Evolutionary conservation across 1,140 invertebrate genomes (phyloP).

Genomic region (Cherax destructor): DNA sequence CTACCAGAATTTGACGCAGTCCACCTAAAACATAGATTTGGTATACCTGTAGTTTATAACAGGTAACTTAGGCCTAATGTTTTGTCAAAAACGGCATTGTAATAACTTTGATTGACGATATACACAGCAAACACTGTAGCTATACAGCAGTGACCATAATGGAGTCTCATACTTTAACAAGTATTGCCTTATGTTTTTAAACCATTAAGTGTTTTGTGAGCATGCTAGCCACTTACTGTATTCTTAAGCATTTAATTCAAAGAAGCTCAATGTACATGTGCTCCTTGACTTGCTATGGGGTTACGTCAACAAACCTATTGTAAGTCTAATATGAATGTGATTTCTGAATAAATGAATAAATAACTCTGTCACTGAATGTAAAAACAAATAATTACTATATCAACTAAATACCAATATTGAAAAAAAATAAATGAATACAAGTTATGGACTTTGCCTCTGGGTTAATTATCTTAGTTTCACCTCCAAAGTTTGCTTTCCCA

Average conservation of each 20-base stretch:
- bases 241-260: neutral
- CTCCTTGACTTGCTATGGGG: too few relatives aligned
- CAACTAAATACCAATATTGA: neutral
- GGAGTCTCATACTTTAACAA: neutral
- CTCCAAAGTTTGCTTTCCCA: too few relatives aligned
- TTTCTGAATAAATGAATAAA: too few relatives aligned
- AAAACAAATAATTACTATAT: too few relatives aligned
- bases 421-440: too few relatives aligned
- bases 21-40: slow-evolving; percentile 35
- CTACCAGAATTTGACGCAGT: slow-evolving; percentile 72
- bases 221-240: neutral
- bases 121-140: neutral
- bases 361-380: too few relatives aligned
- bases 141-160: neutral
- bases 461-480: too few relatives aligned
- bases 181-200: neutral
- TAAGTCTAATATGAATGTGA: too few relatives aligned
- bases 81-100: neutral
- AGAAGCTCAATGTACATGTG: neutral
- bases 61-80: neutral
- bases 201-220: neutral
- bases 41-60: neutral
- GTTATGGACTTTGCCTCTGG: too few relatives aligned
- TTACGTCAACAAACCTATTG: too few relatives aligned
- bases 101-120: neutral